These are phyloP conservation scores for Stegastes partitus DNA, from an alignment of 2,113 vertebrate species.

Conservation along the genomic window DNA sequence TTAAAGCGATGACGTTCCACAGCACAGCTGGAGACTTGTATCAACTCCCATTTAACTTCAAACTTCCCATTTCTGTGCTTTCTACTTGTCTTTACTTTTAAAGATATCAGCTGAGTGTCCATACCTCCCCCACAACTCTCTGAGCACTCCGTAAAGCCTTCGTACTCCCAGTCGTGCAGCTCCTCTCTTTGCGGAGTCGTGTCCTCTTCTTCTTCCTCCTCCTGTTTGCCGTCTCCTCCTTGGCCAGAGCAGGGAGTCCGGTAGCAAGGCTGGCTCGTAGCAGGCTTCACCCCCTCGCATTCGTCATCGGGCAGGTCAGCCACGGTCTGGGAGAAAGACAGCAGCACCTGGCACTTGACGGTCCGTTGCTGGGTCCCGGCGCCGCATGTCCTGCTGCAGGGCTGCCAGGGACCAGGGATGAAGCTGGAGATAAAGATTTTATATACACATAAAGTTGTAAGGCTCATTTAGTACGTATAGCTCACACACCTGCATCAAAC, in stretches of 20 bases:
- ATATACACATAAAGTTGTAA: background rate
- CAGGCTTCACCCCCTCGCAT: constrained; percentile 91
- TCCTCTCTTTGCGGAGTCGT: constrained; percentile 84
- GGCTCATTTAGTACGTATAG: no score
- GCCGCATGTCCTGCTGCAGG: constrained; percentile 93
- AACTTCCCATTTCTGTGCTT: background rate
- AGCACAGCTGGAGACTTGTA: no score
- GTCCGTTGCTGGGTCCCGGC: constrained; percentile 88
- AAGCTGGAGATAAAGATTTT: constrained; percentile 91
- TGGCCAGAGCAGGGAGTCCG: constrained; percentile 87
- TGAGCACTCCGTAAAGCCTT: constrained; percentile 94
- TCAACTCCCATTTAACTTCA: no score
- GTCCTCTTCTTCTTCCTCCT: constrained; percentile 37
- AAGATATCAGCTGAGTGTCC: constrained; percentile 12
- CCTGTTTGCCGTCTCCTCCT: constrained; percentile 36
- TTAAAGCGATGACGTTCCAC: no score
- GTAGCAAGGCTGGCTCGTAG: constrained; percentile 88
- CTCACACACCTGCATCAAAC: background rate
- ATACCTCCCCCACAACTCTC: constrained; percentile 94
- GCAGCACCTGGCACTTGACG: constrained; percentile 93
- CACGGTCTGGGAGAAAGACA: constrained; percentile 95
- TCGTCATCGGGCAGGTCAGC: constrained; percentile 94
- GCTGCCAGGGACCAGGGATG: constrained; percentile 92
- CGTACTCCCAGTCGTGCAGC: constrained; percentile 95
- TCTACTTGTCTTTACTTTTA: constrained; percentile 1